Evolutionary conservation across 2,113 vertebrate genomes (phyloP).

Genomic region (Bombycilla garrulus): DNA sequence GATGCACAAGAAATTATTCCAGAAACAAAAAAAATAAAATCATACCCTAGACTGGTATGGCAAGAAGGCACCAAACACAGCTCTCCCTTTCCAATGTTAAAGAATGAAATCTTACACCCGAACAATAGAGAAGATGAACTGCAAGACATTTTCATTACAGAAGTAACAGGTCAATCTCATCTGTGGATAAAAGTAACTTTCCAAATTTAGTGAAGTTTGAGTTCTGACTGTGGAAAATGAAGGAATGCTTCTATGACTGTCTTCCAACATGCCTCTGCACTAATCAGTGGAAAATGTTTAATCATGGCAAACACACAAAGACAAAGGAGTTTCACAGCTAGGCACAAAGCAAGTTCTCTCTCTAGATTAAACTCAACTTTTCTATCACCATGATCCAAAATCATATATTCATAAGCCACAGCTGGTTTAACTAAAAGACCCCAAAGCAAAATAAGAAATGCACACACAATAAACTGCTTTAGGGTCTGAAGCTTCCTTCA

Average conservation of each 20-base stretch:
- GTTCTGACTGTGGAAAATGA: conserved; percentile 19
- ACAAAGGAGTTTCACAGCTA: not conserved
- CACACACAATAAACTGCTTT: not conserved
- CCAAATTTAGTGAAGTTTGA: conserved; percentile 16
- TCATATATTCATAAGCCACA: not conserved
- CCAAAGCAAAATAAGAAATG: not conserved
- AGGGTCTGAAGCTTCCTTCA: not conserved
- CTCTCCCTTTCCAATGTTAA: not conserved
- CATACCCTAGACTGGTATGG: not conserved
- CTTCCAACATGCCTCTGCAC: not conserved
- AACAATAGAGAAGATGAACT: not conserved
- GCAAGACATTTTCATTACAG: conserved; percentile 30
- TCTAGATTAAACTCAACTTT: not conserved
- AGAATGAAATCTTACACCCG: not conserved
- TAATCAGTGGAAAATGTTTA: conserved; percentile 37
- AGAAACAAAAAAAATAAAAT: not conserved
- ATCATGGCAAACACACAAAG: not conserved
- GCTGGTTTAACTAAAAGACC: not conserved
- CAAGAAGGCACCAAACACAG: not conserved
- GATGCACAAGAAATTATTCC: not conserved
- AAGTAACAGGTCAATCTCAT: conserved; percentile 1
- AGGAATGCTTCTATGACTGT: not conserved
- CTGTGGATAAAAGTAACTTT: not conserved
- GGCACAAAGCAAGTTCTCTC: not conserved
- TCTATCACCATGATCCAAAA: not conserved